These are phyloP conservation scores for Caenorhabditis uteleia DNA, from an alignment of 2,888 invertebrate genomes.

Conservation along the genomic window DNA sequence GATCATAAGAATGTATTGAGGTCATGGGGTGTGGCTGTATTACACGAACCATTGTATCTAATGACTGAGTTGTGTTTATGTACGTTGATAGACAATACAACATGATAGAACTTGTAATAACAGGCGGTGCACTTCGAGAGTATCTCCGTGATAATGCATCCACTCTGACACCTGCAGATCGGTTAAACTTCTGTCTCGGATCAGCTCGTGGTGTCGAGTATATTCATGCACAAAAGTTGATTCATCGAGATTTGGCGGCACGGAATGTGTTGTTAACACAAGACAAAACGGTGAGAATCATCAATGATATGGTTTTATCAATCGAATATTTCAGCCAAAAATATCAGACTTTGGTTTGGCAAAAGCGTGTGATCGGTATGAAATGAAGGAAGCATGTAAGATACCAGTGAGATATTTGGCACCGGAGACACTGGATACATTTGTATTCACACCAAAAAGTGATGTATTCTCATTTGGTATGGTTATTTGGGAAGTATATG, in stretches of 20 bases:
- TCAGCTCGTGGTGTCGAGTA: constrained; percentile 30
- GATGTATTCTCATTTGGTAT: constrained; percentile 34
- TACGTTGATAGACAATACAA: not conserved
- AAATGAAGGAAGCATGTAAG: constrained; percentile 9
- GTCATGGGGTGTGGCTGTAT: constrained; percentile 5
- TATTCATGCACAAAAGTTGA: constrained; percentile 14
- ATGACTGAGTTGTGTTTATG: constrained; percentile 7
- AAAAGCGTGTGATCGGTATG: constrained; percentile 2
- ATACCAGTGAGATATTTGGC: constrained; percentile 24
- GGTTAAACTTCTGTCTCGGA: constrained; percentile 8
- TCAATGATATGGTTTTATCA: too few relatives aligned
- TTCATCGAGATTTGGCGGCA: constrained; percentile 22
- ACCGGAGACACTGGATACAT: constrained; percentile 22
- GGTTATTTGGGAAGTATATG: constrained; percentile 37
- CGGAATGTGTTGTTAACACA: constrained; percentile 12
- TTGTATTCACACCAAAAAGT: constrained; percentile 20
- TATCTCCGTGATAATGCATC: constrained; percentile 7
- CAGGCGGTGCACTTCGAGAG: constrained; percentile 12
- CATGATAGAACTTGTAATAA: not conserved
- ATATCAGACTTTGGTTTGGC: constrained; percentile 14
- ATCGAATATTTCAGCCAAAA: constrained; percentile 9
- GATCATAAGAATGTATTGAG: constrained; percentile 11
- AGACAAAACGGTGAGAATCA: constrained; percentile 5
- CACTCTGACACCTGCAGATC: constrained; percentile 4
- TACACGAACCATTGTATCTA: constrained; percentile 10